Conservation (phyloP, 2,888 invertebrate species). For the Chrysolina americana region DNA sequence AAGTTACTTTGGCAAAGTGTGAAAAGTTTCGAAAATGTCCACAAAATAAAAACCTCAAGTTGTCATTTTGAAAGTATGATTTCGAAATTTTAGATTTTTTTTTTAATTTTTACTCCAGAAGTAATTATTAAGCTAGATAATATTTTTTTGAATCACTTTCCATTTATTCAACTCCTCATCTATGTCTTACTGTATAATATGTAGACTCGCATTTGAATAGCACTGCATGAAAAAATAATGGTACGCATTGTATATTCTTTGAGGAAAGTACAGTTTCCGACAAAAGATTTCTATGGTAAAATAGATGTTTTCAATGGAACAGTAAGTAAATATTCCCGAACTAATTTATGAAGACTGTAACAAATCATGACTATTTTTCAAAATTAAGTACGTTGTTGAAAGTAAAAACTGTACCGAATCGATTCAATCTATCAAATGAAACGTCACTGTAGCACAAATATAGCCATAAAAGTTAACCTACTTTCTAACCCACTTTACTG, state of each 20-base stretch:
- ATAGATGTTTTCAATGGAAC: background rate
- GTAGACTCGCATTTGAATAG: too few species aligned
- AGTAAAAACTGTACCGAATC: constrained; percentile 55
- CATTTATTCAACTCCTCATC: too few species aligned
- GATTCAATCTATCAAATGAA: constrained; percentile 46
- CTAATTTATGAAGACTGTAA: constrained; percentile 30
- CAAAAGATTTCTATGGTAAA: background rate
- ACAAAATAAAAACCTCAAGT: too few species aligned
- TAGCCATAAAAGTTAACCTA: constrained; percentile 50
- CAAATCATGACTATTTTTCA: constrained; percentile 37
- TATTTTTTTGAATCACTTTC: too few species aligned
- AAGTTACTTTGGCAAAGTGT: too few species aligned
- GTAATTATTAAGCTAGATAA: too few species aligned
- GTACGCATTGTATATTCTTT: background rate
- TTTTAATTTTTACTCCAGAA: too few species aligned
- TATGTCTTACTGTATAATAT: too few species aligned
- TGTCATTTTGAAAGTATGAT: too few species aligned
- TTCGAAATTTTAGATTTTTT: too few species aligned
- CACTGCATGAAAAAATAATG: too few species aligned
- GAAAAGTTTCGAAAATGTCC: too few species aligned
- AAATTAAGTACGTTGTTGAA: constrained; percentile 40
- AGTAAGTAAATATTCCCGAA: background rate
- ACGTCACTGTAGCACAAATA: constrained; percentile 43
- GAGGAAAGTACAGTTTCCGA: background rate
- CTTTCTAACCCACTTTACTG: constrained; percentile 58